Conservation (phyloP, 2,797 vertebrate species). For the Enteromius trimaculatus region DNA sequence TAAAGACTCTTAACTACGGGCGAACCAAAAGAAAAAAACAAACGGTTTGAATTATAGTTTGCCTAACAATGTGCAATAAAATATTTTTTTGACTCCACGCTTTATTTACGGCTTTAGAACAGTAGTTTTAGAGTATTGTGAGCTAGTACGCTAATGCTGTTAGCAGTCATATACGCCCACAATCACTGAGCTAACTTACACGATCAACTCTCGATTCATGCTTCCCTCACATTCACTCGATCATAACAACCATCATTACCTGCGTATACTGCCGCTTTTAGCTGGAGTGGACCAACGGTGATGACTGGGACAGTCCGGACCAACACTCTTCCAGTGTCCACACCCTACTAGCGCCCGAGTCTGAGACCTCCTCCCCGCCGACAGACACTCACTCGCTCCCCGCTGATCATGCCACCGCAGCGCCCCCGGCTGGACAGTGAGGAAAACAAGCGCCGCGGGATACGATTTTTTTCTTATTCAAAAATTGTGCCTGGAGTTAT, state of each 20-base stretch:
- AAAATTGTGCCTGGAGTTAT: not conserved
- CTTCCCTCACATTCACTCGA: not conserved
- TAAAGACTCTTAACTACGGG: not conserved
- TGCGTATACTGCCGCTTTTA: conserved; percentile 40
- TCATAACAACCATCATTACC: conserved; percentile 42
- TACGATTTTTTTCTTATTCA: not conserved
- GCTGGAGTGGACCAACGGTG: conserved; percentile 10
- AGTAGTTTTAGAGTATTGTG: not conserved
- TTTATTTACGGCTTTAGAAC: not conserved
- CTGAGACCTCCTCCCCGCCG: conserved; percentile 23
- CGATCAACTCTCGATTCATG: not conserved
- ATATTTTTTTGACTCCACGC: not conserved
- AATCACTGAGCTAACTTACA: not conserved
- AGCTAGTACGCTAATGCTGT: conserved; percentile 24
- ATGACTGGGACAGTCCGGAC: conserved; percentile 34
- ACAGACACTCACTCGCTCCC: not conserved
- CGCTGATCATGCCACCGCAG: conserved; percentile 6
- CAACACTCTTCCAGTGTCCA: conserved; percentile 52
- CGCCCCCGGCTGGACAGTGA: conserved; percentile 46
- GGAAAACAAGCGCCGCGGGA: conserved; percentile 32
- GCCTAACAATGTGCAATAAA: not conserved
- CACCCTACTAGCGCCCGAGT: conserved; percentile 50
- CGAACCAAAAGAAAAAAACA: not conserved
- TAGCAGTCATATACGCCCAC: conserved; percentile 34
- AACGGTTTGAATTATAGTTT: not conserved